phyloP scores from a whole-genome alignment of 2,797 vertebrate species.

The Numenius phaeopus region DNA sequence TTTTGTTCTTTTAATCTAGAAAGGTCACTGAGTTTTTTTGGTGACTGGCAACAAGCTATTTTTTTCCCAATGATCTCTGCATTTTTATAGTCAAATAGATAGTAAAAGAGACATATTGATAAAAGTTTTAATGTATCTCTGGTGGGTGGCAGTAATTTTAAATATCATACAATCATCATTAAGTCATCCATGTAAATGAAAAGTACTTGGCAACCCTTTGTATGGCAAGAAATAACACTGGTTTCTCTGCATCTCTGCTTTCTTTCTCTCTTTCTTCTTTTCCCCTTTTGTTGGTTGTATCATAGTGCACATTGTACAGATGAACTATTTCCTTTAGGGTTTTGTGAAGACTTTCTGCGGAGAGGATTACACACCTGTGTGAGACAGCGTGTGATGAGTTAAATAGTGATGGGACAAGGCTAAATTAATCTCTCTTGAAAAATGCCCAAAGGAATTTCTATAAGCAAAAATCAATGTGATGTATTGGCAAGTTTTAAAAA shows the following conservation, averaged over 20 bases:
- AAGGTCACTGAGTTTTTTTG: conserved; percentile 53
- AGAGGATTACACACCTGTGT: background rate
- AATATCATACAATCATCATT: conserved; percentile 64
- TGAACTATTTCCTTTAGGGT: background rate
- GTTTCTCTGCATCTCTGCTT: background rate
- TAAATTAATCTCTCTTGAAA: background rate
- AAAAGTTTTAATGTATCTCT: conserved; percentile 50
- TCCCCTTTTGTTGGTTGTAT: background rate
- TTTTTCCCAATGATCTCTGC: background rate
- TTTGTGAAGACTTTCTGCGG: background rate
- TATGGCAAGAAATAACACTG: conserved; percentile 10
- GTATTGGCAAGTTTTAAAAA: background rate
- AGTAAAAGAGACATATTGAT: conserved; percentile 48
- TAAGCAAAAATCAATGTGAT: background rate
- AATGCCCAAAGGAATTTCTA: background rate
- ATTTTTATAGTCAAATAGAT: conserved; percentile 42
- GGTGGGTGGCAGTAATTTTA: conserved; percentile 59
- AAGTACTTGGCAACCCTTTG: conserved; percentile 44
- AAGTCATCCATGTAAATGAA: conserved; percentile 69
- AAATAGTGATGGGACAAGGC: background rate
- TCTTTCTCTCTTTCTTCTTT: background rate
- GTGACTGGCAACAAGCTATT: conserved; percentile 18
- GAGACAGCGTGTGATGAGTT: background rate
- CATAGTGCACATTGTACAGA: background rate
- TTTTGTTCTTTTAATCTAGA: conserved; percentile 26